A percentile compares a stretch with the other conserved stretches of the same genome.
Conservation (phyloP, 1,140 invertebrate genomes). For the Araneus ventricosus region DNA sequence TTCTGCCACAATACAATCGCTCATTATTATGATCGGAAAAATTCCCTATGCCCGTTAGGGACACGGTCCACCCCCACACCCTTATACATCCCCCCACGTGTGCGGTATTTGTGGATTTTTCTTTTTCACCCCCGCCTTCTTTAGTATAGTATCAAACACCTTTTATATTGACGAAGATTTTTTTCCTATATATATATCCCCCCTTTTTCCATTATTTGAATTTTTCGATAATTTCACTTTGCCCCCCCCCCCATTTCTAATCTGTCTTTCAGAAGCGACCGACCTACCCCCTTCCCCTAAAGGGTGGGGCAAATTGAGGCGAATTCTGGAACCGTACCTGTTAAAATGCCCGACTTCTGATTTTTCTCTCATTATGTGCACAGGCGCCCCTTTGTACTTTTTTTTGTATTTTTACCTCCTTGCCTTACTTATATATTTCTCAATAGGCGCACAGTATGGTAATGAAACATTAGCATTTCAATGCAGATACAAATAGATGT, state of each 20-base stretch:
- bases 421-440: constrained; percentile 28
- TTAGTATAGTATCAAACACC: constrained; percentile 70
- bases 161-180: constrained; percentile 63
- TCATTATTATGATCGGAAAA: constrained; percentile 75
- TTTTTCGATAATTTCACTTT: constrained; percentile 75
- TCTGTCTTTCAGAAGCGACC: neutral
- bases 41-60: constrained; percentile 74
- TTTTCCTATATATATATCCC: constrained; percentile 34
- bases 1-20: constrained; percentile 74
- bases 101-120: constrained; percentile 53
- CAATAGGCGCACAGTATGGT: constrained; percentile 51
- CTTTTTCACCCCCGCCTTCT: constrained; percentile 9
- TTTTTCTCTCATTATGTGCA: constrained; percentile 72
- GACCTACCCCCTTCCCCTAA: neutral
- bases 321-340: constrained; percentile 48
- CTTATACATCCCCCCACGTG: constrained; percentile 24
- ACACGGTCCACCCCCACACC: constrained; percentile 25
- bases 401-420: constrained; percentile 13
- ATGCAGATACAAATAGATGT: constrained; percentile 66
- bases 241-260: neutral
- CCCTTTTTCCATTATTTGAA: constrained; percentile 73
- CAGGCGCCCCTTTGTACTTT: neutral
- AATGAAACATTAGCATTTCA: constrained; percentile 75
- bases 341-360: constrained; percentile 70
- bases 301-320: constrained; percentile 67